Percentiles rank a stretch among this genome's conserved stretches.
These are phyloP conservation scores for Thunnus maccoyii DNA, from an alignment of 2,113 vertebrate species.

Conservation along the genomic window DNA sequence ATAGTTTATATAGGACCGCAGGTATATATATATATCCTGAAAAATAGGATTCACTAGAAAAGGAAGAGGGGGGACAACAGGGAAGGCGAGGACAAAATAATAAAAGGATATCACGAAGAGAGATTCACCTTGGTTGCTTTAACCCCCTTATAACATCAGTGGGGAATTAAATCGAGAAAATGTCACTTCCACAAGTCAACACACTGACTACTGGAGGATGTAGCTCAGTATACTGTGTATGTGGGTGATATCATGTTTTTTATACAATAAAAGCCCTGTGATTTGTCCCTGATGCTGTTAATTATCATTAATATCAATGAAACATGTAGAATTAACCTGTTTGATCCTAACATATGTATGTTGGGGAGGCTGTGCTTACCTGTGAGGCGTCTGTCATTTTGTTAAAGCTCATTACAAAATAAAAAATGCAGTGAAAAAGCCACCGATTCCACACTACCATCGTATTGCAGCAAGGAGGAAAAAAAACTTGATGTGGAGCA, in stretches of 20 bases:
- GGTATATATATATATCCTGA: slow-evolving; percentile 30
- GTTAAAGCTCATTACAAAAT: not conserved
- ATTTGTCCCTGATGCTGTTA: not conserved
- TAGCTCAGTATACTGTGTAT: not conserved
- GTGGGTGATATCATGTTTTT: not conserved
- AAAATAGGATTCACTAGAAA: slow-evolving; percentile 68
- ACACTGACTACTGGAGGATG: not conserved
- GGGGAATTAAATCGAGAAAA: slow-evolving; percentile 52
- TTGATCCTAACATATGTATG: not conserved
- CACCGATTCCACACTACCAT: not conserved
- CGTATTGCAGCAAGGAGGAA: not conserved
- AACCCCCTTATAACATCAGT: slow-evolving; percentile 35
- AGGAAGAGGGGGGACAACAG: slow-evolving; percentile 49
- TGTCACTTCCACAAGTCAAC: slow-evolving; percentile 24
- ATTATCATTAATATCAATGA: not conserved
- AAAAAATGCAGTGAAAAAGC: not conserved
- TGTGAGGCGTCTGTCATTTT: not conserved
- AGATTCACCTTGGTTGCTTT: slow-evolving; percentile 57
- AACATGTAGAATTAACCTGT: not conserved
- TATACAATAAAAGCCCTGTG: not conserved
- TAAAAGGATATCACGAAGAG: slow-evolving; percentile 55
- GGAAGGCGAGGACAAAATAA: slow-evolving; percentile 62
- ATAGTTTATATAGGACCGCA: slow-evolving; percentile 29
- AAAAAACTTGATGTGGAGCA: slow-evolving; percentile 11
- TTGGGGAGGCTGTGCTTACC: too few relatives aligned